Percentiles rank a stretch among this genome's conserved stretches.
Conservation (phyloP, 37 sponge, comb jelly and placozoan species). For the Haliclona indistincta region DNA sequence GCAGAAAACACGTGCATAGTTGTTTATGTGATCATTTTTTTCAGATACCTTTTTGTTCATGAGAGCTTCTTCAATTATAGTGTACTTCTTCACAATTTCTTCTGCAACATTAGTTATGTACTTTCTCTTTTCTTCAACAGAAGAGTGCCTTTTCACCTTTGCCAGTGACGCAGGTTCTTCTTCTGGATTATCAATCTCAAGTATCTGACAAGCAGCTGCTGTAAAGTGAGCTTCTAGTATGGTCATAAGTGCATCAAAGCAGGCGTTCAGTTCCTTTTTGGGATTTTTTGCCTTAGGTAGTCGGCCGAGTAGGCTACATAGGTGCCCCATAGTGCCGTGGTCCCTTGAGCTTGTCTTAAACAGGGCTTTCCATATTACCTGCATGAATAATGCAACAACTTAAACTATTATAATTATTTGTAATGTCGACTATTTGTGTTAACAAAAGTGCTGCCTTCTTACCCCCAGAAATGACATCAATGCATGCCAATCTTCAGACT, state of each 20-base stretch:
- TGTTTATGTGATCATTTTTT: no score
- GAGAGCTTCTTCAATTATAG: conserved; percentile 20
- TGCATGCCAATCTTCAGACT: conserved; percentile 33
- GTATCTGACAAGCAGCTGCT: conserved; percentile 24
- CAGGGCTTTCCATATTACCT: conserved; percentile 39
- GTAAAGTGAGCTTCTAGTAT: conserved; percentile 24
- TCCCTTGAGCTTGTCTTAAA: conserved; percentile 20
- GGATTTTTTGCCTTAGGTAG: conserved; percentile 27
- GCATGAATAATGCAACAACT: neutral
- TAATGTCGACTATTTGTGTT: no score
- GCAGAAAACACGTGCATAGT: conserved; percentile 42
- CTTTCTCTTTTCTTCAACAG: neutral
- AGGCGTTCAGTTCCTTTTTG: conserved; percentile 33
- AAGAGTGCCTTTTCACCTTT: no score
- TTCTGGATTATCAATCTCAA: conserved; percentile 13
- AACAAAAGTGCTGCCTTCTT: no score
- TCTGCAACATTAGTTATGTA: neutral
- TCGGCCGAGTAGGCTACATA: conserved; percentile 6
- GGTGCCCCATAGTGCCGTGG: conserved; percentile 29
- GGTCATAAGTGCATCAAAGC: conserved; percentile 5
- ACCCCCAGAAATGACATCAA: neutral
- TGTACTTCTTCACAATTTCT: conserved; percentile 10
- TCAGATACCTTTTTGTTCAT: no score
- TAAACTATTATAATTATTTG: no score
- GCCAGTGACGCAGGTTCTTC: no score